These are phyloP conservation scores for Byasa hedistus DNA, from an alignment of 2,888 invertebrate genomes.

Conservation along the genomic window DNA sequence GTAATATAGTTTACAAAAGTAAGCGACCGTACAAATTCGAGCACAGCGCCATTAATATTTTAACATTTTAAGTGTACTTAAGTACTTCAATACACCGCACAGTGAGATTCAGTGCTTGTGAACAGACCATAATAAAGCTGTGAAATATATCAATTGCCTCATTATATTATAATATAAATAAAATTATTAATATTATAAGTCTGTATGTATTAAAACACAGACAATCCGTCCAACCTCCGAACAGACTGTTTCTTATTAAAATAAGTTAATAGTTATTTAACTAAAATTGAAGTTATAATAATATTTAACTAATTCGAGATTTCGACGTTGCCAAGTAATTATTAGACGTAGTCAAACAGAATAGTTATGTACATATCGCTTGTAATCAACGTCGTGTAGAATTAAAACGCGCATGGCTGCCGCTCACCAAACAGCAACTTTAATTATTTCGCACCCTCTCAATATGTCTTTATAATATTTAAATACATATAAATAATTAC, in stretches of 20 bases:
- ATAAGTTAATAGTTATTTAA: no score
- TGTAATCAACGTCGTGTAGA: conserved; percentile 9
- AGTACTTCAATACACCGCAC: not conserved
- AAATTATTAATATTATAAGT: not conserved
- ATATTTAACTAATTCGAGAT: conserved; percentile 8
- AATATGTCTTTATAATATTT: no score
- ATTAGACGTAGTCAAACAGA: conserved; percentile 1
- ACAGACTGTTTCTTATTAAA: not conserved
- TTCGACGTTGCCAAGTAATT: conserved; percentile 5
- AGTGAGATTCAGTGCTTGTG: not conserved
- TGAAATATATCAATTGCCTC: not conserved
- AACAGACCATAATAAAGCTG: not conserved
- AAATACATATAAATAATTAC: no score
- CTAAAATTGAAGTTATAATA: not conserved
- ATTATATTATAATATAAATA: not conserved
- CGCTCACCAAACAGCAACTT: no score
- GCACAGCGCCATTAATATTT: not conserved
- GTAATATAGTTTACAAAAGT: not conserved
- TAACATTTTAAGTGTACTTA: not conserved
- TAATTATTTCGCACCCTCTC: no score
- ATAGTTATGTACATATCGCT: conserved; percentile 4
- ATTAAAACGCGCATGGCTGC: not conserved
- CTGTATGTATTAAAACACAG: not conserved
- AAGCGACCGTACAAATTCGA: not conserved
- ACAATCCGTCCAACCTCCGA: not conserved